Conservation (phyloP, 1,140 invertebrate genomes). For the Popillia japonica region DNA sequence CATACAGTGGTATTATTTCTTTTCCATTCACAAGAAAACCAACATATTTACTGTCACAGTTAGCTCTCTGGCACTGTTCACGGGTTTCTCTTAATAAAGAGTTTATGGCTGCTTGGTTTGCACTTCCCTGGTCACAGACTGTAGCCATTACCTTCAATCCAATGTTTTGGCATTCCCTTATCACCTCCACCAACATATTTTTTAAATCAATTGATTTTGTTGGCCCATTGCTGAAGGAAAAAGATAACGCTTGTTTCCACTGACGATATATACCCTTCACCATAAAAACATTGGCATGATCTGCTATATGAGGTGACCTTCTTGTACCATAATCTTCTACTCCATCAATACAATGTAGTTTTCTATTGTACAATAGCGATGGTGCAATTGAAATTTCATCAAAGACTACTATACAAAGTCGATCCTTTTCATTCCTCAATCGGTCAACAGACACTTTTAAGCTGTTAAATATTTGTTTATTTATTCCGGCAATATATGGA, state of each 20-base stretch:
- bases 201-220: background rate
- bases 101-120: slow-evolving; percentile 44
- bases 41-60: slow-evolving; percentile 43
- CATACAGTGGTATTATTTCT: slow-evolving; percentile 53
- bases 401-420: slow-evolving; percentile 42
- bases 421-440: slow-evolving; percentile 26
- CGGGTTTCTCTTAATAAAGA: slow-evolving; percentile 39
- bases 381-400: slow-evolving; percentile 44
- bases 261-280: slow-evolving; percentile 42
- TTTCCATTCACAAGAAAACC: slow-evolving; percentile 49
- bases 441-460: background rate
- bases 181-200: background rate
- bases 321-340: slow-evolving; percentile 47
- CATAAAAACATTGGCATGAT: slow-evolving; percentile 51
- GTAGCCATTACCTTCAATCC: slow-evolving; percentile 44
- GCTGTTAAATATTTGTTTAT: slow-evolving; percentile 44
- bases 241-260: slow-evolving; percentile 49
- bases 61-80: slow-evolving; percentile 31
- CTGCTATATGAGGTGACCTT: slow-evolving; percentile 41
- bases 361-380: slow-evolving; percentile 41
- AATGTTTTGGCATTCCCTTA: slow-evolving; percentile 32
- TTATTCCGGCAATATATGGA: slow-evolving; percentile 49
- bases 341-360: slow-evolving; percentile 44
- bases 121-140: slow-evolving; percentile 44
- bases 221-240: slow-evolving; percentile 2